Conservation (phyloP, 2,797 vertebrate species). For the Propithecus perrieri region DNA sequence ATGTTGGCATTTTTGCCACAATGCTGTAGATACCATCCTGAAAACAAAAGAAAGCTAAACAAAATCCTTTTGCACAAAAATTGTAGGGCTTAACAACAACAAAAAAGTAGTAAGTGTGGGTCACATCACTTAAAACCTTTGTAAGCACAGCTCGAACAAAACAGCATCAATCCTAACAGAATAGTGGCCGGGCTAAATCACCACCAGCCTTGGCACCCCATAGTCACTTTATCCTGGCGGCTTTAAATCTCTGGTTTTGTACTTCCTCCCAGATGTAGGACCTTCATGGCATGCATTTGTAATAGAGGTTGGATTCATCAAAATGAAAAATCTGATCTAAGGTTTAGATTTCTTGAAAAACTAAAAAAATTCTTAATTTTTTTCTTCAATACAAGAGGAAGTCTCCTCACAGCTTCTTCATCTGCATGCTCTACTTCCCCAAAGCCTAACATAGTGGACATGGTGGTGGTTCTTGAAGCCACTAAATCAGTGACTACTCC, state of each 20-base stretch:
- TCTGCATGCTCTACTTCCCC: background rate
- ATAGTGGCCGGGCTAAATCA: background rate
- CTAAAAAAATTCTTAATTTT: background rate
- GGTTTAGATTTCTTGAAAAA: slow-evolving; percentile 41
- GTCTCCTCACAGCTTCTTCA: background rate
- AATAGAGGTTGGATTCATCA: background rate
- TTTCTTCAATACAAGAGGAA: slow-evolving; percentile 15
- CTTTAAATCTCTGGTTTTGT: background rate
- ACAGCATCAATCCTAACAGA: background rate
- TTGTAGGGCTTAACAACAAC: background rate
- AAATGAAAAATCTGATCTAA: background rate
- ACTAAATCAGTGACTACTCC: background rate
- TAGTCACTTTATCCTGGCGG: background rate
- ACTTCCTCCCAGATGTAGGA: background rate
- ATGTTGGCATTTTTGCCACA: background rate
- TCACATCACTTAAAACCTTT: background rate
- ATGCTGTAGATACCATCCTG: background rate
- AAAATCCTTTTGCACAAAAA: slow-evolving; percentile 23
- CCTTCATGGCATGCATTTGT: background rate
- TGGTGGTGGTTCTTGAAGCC: background rate
- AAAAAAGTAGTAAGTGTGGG: background rate
- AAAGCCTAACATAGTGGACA: background rate
- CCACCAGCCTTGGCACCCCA: too few relatives aligned
- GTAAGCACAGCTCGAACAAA: background rate
- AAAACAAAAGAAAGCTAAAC: slow-evolving; percentile 25